Conservation (phyloP, 2,888 invertebrate genomes). For the Mythimna ferrago region DNA sequence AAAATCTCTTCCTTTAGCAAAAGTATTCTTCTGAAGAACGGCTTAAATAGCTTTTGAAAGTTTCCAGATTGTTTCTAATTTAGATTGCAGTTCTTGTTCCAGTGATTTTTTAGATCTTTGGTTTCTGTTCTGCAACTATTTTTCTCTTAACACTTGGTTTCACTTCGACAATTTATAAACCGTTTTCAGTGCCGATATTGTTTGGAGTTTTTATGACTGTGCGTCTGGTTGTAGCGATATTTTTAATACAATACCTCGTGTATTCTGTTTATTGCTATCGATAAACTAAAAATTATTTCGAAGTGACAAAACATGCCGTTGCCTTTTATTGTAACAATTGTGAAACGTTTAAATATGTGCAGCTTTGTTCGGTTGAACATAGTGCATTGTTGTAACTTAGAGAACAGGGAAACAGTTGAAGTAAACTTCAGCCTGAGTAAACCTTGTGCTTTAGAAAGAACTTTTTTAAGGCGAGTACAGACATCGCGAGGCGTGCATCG, state of each 20-base stretch:
- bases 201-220: conserved; percentile 24
- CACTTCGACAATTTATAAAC: conserved; percentile 11
- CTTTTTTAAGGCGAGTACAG: background rate
- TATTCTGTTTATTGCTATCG: conserved; percentile 28
- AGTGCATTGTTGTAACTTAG: conserved; percentile 2
- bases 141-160: background rate
- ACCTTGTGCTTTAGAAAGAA: background rate
- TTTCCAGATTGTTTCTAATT: conserved; percentile 48
- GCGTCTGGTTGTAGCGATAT: conserved; percentile 4
- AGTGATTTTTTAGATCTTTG: conserved; percentile 40
- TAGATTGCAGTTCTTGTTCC: conserved; percentile 57
- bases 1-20: conserved; percentile 39
- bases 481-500: too few species aligned
- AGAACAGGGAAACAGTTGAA: background rate
- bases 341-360: background rate
- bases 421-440: background rate
- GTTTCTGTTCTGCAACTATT: conserved; percentile 4
- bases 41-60: conserved; percentile 30
- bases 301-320: conserved; percentile 5
- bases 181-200: conserved; percentile 1
- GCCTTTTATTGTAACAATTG: background rate
- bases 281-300: conserved; percentile 28
- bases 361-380: background rate
- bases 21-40: conserved; percentile 28
- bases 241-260: conserved; percentile 24